Conservation (phyloP, 2,888 invertebrate genomes). For the Meteorus cinctellus region DNA sequence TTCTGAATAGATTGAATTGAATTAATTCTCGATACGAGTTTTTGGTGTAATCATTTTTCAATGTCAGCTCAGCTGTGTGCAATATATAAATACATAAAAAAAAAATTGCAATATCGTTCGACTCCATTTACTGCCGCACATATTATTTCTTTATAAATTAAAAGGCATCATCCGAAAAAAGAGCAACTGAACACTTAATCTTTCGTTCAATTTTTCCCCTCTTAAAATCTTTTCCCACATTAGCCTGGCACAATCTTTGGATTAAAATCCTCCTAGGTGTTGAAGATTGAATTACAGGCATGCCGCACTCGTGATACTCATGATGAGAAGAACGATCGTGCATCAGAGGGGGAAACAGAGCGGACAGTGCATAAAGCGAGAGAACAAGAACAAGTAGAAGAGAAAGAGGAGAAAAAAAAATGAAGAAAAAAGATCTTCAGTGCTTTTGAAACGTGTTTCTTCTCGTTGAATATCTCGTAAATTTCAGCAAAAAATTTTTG, state of each 20-base stretch:
- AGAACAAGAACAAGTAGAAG: slow-evolving; percentile 6
- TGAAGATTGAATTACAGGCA: slow-evolving; percentile 62
- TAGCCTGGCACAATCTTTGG: slow-evolving; percentile 60
- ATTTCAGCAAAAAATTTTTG: slow-evolving; percentile 14
- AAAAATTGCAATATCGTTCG: too few relatives aligned
- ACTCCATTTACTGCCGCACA: too few relatives aligned
- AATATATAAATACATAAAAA: too few relatives aligned
- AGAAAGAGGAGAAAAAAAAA: slow-evolving; percentile 7
- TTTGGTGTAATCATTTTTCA: too few relatives aligned
- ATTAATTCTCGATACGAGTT: too few relatives aligned
- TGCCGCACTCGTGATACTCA: slow-evolving; percentile 39
- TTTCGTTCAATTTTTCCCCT: slow-evolving; percentile 35
- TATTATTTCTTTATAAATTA: slow-evolving; percentile 1
- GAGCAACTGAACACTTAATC: slow-evolving; percentile 13
- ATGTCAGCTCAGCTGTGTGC: too few relatives aligned
- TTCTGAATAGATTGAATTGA: too few relatives aligned
- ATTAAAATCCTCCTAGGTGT: slow-evolving; percentile 63
- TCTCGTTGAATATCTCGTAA: slow-evolving; percentile 16
- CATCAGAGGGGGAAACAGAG: slow-evolving; percentile 11
- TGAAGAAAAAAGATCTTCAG: slow-evolving; percentile 6
- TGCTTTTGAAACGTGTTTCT: slow-evolving; percentile 30
- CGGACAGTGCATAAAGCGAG: slow-evolving; percentile 1
- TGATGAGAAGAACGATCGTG: slow-evolving; percentile 29
- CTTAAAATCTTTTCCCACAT: slow-evolving; percentile 55
- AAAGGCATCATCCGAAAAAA: slow-evolving; percentile 1